Conservation (phyloP, 2,888 invertebrate genomes). For the Nephrocerus scutellatus region DNA sequence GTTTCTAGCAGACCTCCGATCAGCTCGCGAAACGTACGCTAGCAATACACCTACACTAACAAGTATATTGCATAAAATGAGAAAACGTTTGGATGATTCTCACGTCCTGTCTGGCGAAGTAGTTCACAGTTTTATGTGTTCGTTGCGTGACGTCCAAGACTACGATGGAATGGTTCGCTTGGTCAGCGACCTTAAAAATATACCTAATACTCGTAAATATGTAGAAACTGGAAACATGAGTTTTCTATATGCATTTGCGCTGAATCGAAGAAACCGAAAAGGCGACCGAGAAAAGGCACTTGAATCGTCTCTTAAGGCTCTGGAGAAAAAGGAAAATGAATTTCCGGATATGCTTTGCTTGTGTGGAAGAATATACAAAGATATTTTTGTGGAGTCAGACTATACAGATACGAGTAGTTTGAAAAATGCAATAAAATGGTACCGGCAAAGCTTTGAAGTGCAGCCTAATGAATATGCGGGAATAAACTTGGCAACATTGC, state of each 20-base stretch:
- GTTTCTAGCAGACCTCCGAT: slow-evolving; percentile 87
- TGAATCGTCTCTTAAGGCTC: slow-evolving; percentile 80
- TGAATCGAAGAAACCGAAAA: slow-evolving; percentile 88
- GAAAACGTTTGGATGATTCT: slow-evolving; percentile 90
- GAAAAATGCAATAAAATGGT: slow-evolving; percentile 93
- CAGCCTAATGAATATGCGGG: slow-evolving; percentile 99
- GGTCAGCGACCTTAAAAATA: slow-evolving; percentile 84
- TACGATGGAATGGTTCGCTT: slow-evolving; percentile 97
- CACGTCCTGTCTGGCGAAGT: slow-evolving; percentile 95
- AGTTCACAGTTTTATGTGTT: slow-evolving; percentile 87
- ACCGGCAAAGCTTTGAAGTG: slow-evolving; percentile 92
- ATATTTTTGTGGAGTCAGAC: slow-evolving; percentile 93
- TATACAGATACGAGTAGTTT: slow-evolving; percentile 83
- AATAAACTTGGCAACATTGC: slow-evolving; percentile 92
- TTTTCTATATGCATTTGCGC: slow-evolving; percentile 92
- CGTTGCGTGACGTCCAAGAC: slow-evolving; percentile 86
- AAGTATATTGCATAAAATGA: slow-evolving; percentile 78
- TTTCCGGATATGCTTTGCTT: slow-evolving; percentile 97
- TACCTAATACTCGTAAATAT: slow-evolving; percentile 82
- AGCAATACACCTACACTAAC: slow-evolving; percentile 66
- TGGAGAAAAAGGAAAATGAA: slow-evolving; percentile 87
- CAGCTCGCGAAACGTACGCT: slow-evolving; percentile 79
- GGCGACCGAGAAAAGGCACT: slow-evolving; percentile 94
- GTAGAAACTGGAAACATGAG: slow-evolving; percentile 85
- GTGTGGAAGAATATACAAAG: slow-evolving; percentile 95